phyloP scores from a whole-genome alignment of 2,888 invertebrate species.

The Barypeithes pellucidus region DNA sequence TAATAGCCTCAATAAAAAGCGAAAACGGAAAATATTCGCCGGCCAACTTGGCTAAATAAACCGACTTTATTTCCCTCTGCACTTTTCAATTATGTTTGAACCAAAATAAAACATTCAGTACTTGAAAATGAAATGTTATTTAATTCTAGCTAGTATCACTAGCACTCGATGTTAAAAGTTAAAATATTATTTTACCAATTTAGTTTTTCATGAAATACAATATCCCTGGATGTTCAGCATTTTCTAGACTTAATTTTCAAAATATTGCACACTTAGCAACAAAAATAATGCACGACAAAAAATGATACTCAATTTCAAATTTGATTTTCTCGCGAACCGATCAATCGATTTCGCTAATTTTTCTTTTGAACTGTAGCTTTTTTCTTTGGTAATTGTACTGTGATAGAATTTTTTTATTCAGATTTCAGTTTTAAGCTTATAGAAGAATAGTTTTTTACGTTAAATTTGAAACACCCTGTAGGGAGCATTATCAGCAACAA shows the following conservation, averaged over 20 bases:
- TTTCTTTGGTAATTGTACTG: no score
- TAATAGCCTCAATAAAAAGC: constrained; percentile 62
- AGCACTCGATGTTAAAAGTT: constrained; percentile 40
- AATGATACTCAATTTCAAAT: no score
- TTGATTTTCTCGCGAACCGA: no score
- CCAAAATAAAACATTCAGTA: constrained; percentile 45
- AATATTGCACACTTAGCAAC: no score
- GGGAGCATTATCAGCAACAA: no score
- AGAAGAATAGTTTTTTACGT: no score
- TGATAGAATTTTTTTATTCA: no score
- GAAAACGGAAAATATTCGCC: constrained; percentile 61
- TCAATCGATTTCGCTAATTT: no score
- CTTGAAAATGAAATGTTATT: constrained; percentile 55
- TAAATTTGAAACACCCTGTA: no score
- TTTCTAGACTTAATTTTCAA: constrained; percentile 17
- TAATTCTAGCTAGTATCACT: constrained; percentile 48
- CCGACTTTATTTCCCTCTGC: constrained; percentile 53
- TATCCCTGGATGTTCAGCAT: constrained; percentile 8
- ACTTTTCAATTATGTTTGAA: constrained; percentile 53
- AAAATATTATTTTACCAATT: constrained; percentile 45
- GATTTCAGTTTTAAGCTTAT: no score
- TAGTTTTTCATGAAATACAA: constrained; percentile 30
- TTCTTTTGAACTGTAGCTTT: no score
- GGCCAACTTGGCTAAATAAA: constrained; percentile 51
- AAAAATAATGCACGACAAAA: no score